phyloP scores from a whole-genome alignment of 1,140 invertebrate species.

The Polypedilum vanderplanki region DNA sequence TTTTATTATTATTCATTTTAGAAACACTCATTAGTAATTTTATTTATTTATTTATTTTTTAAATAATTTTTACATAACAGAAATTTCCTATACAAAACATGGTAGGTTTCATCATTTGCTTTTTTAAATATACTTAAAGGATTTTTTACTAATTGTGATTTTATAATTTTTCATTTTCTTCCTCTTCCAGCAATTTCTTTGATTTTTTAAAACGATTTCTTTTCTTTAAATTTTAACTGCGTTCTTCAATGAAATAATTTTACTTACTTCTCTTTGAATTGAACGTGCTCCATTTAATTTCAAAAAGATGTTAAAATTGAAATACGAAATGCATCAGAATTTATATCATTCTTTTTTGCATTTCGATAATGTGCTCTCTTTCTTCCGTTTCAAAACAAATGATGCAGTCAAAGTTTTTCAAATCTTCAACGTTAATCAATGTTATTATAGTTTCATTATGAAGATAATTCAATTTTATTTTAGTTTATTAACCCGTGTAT shows the following conservation, averaged over 20 bases:
- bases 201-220: constrained; percentile 21
- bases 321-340: not conserved
- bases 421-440: constrained; percentile 12
- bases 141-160: constrained; percentile 23
- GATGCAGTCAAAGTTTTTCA: constrained; percentile 17
- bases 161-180: not conserved
- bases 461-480: constrained; percentile 14
- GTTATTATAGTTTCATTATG: constrained; percentile 9
- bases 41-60: constrained; percentile 29
- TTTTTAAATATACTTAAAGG: constrained; percentile 12
- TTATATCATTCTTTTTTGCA: not conserved
- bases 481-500: constrained; percentile 18
- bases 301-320: not conserved
- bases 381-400: not conserved
- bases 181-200: not conserved
- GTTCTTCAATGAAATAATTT: constrained; percentile 1
- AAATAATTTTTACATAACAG: constrained; percentile 28
- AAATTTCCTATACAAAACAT: constrained; percentile 27
- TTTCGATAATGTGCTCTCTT: too few relatives aligned
- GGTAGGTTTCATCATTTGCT: constrained; percentile 26
- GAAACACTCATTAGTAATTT: constrained; percentile 22
- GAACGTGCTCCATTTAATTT: not conserved
- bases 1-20: constrained; percentile 5
- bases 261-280: constrained; percentile 4
- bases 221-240: constrained; percentile 12